phyloP scores from a whole-genome alignment of 2,797 vertebrate genomes.

The Huso huso region DNA sequence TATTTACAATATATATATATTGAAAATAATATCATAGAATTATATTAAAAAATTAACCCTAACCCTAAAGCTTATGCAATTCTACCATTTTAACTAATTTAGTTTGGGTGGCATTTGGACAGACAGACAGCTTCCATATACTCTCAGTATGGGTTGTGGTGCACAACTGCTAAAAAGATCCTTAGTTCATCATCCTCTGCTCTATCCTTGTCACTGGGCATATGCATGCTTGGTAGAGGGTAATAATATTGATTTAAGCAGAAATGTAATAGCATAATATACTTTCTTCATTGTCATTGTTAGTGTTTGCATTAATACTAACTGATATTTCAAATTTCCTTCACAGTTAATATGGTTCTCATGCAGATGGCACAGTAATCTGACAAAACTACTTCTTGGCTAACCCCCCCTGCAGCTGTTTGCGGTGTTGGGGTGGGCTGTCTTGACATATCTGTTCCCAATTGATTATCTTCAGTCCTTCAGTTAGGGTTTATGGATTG shows the following conservation, averaged over 20 bases:
- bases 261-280: not conserved
- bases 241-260: too few species aligned
- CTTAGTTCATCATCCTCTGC: too few species aligned
- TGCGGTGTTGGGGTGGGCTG: not conserved
- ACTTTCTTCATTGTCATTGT: not conserved
- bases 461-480: not conserved
- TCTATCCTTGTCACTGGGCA: too few species aligned
- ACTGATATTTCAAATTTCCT: not conserved
- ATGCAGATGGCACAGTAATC: not conserved
- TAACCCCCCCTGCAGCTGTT: not conserved
- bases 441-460: conserved; percentile 26
- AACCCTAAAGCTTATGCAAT: too few species aligned
- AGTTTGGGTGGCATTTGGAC: too few species aligned
- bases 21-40: too few species aligned
- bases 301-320: not conserved
- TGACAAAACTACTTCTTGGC: not conserved
- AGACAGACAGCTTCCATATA: too few species aligned
- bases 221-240: too few species aligned
- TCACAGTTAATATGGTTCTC: not conserved
- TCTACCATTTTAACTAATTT: too few species aligned
- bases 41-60: too few species aligned
- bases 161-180: too few species aligned
- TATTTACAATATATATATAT: not conserved
- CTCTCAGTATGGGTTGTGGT: too few species aligned
- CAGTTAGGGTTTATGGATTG: not conserved